A percentile compares a stretch with the other conserved stretches of the same genome.
Conservation (phyloP, 2,888 invertebrate genomes). For the Ophioninae sp. region DNA sequence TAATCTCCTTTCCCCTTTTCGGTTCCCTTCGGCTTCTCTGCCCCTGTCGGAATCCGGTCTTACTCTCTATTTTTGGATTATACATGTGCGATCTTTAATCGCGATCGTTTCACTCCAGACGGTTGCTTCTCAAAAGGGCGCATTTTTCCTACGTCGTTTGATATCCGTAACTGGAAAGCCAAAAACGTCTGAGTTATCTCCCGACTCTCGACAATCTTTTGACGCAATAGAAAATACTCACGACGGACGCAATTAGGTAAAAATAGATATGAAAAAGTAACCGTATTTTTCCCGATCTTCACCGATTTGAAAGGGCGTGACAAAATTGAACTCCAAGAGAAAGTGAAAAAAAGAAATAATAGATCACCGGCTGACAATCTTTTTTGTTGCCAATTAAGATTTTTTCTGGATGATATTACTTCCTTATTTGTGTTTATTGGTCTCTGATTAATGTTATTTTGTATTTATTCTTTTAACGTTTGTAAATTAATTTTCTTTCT, state of each 20-base stretch:
- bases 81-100: conserved; percentile 34
- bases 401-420: neutral
- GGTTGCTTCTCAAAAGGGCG: conserved; percentile 39
- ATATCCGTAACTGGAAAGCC: conserved; percentile 17
- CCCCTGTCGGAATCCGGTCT: conserved; percentile 57
- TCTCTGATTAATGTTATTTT: too few species aligned
- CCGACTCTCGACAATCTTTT: neutral
- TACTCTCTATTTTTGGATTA: conserved; percentile 59
- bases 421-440: too few species aligned
- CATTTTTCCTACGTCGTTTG: conserved; percentile 40
- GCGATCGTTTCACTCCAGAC: conserved; percentile 52
- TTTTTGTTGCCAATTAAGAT: neutral
- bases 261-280: neutral
- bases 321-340: neutral
- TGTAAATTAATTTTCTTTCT: neutral
- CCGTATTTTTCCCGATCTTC: neutral
- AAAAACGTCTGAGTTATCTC: conserved; percentile 12
- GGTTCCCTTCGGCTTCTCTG: conserved; percentile 42
- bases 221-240: conserved; percentile 7
- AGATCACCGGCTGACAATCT: neutral
- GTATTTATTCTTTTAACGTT: too few species aligned
- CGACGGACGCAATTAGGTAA: neutral
- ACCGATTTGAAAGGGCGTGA: neutral
- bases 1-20: conserved; percentile 25
- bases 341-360: neutral